Base-by-base conservation (phyloP, 2,113 vertebrate genomes). In the Eptesicus fuscus region DNA sequence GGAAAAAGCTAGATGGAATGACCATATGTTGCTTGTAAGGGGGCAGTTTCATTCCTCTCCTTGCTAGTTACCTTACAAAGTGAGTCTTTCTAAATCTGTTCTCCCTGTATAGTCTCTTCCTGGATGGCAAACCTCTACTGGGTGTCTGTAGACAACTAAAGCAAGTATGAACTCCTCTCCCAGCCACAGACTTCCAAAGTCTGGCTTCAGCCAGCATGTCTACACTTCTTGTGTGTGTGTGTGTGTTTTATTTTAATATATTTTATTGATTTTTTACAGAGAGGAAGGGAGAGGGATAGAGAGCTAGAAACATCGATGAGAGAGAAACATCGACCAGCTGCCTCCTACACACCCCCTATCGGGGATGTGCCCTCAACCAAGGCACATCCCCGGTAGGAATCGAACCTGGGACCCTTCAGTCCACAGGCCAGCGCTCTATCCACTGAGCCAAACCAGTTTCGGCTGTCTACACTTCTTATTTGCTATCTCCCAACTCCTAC, bases 141-240 rank as follows among this genome's bases (percentile, higher is more conserved):
- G 12, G 32, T 25, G 30, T 84, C 80, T 87, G 1, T 9, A 85
- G 71, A 65, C 49, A 47, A 78, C 7, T 2, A 40, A 86, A 23
- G 91, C 63, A 59, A 73, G 83, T 73, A 63, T 80, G 53, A 92
- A 73, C 53, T 93, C 40, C 56, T 84, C 88, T 83, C n/a, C 25
- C 78, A 5, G 32, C 85, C 40, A 32, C 17, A 13, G 32, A 8
- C 61, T 63, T 74, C 59, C 37, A 65, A 70, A 77, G 90, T 76
- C 79, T 74, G 63, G 35, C 69, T 40, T 87, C 63, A 35, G 51
- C 35, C 30, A 28, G 30, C 63, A n/a, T 28, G 11, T 61, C 25
- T 25, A 63, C 37, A 44, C 30, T 40, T 70, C 28, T 88, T 25
- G n/a, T n/a, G n/a, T n/a, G n/a, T n/a, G n/a, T n/a, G n/a, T n/a